These are phyloP conservation scores for Drosophila parvula DNA, from an alignment of 1,140 invertebrate genomes.

Conservation along the genomic window DNA sequence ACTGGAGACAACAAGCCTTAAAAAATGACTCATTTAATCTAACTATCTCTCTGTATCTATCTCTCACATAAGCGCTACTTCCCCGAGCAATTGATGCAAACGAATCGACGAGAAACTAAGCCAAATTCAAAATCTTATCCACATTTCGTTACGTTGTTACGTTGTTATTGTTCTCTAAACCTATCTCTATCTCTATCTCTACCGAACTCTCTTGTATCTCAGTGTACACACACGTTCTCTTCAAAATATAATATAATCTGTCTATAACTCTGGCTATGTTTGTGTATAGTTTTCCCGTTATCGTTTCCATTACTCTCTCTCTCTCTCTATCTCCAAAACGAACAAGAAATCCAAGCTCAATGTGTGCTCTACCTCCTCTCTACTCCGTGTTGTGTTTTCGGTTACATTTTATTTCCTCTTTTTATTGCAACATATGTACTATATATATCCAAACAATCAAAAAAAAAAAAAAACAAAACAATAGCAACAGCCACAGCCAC, in stretches of 20 bases:
- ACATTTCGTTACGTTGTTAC: conserved; percentile 54
- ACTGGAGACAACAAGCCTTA: conserved; percentile 76
- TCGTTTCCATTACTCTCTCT: conserved; percentile 47
- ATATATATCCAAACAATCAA: conserved; percentile 44
- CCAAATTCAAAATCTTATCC: conserved; percentile 55
- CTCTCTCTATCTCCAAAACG: not conserved
- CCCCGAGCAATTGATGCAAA: conserved; percentile 50
- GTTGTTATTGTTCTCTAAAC: conserved; percentile 31
- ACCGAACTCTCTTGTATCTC: conserved; percentile 52
- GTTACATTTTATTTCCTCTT: conserved; percentile 41
- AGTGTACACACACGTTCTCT: conserved; percentile 56
- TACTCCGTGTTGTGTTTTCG: conserved; percentile 42
- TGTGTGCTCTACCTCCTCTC: conserved; percentile 55
- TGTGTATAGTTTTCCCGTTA: conserved; percentile 67
- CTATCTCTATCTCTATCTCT: conserved; percentile 16
- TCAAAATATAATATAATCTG: conserved; percentile 33
- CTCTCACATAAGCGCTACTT: conserved; percentile 52
- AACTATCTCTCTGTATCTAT: conserved; percentile 53
- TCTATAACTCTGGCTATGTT: conserved; percentile 67
- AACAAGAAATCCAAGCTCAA: conserved; percentile 50
- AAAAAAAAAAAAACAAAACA: conserved; percentile 8
- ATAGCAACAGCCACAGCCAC: conserved; percentile 19
- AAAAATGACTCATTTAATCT: conserved; percentile 53
- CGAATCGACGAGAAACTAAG: conserved; percentile 46
- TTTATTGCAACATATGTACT: conserved; percentile 56